Base-by-base conservation (phyloP, 1,140 invertebrate genomes). In the Latrodectus geometricus region DNA sequence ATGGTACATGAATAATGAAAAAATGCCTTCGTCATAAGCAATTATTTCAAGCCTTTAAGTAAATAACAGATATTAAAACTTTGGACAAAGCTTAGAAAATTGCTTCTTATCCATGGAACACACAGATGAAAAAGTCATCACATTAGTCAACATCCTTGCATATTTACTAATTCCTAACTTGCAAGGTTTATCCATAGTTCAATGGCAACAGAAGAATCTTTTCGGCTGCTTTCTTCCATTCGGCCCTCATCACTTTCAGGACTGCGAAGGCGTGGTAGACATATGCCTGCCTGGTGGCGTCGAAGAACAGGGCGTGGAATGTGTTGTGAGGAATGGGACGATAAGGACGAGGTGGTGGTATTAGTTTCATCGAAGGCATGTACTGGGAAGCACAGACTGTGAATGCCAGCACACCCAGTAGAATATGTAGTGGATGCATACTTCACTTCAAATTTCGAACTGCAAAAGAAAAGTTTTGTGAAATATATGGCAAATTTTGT, bases 241-340 rank as follows among this genome's bases (percentile, higher is more conserved):
- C 85, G 12, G 75, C 85, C 20, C 85, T 72, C 76, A 80, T 80
- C 8, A 86, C 85, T 21, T 52, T 72, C 76, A 86, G 35, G 0
- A 79, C 76, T 8, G 66, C 85, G 35, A 86, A 79, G 7, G 70
- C 70, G 17, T 86, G 76, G 1, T 65, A 49, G 50, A 86, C 35
- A 49, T 79, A 86, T 15, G 85, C 68, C 17, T 86, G 85, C 20
- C 85, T 61, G 4, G 85, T 79, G 11, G 85, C 85, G 52, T 86
- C 85, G 70, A 73, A 86, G 35, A 73, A 86, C 75, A 86, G 20
- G 20, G 76, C 85, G 20, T 86, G 77, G 14, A 86, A 14, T 20
- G 77, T 86, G 49, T 86, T 86, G 54, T 21, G 21, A 4, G 52
- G 52, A n/a, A 80, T 61, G 8, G 76, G 76, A 9, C 65, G 21